phyloP scores from a whole-genome alignment of 2,113 vertebrate genomes.

The Hypomesus transpacificus region DNA sequence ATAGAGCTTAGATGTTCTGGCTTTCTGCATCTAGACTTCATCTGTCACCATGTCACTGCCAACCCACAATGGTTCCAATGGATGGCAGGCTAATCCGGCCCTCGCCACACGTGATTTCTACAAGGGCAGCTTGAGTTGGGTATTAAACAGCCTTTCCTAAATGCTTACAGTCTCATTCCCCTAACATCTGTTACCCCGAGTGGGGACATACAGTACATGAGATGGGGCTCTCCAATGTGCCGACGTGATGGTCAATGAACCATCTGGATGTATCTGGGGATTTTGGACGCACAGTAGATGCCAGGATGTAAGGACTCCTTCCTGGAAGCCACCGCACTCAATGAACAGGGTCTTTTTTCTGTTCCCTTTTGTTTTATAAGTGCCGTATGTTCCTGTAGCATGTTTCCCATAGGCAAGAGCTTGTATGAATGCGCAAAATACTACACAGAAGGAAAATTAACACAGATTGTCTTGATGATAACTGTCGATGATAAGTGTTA shows the following conservation, averaged over 20 bases:
- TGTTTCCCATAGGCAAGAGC: too few relatives aligned
- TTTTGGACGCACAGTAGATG: constrained; percentile 11
- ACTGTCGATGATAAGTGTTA: too few relatives aligned
- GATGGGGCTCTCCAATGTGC: too few relatives aligned
- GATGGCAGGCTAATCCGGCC: constrained; percentile 20
- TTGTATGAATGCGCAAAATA: too few relatives aligned
- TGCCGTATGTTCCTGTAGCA: too few relatives aligned
- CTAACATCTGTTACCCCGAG: constrained; percentile 27
- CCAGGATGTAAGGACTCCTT: constrained; percentile 21
- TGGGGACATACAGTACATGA: background rate
- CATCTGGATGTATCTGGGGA: background rate
- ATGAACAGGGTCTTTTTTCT: too few relatives aligned
- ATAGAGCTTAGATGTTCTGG: constrained; percentile 21
- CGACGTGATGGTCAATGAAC: too few relatives aligned
- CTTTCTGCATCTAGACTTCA: constrained; percentile 22
- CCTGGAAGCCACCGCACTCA: background rate
- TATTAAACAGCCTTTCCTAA: constrained; percentile 30
- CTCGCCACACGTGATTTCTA: constrained; percentile 18
- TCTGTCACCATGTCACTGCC: constrained; percentile 24
- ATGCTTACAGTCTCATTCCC: constrained; percentile 21
- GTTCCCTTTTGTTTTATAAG: too few relatives aligned
- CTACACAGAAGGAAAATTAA: too few relatives aligned
- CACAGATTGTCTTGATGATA: too few relatives aligned
- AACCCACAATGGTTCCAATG: constrained; percentile 27
- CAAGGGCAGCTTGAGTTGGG: constrained; percentile 22